These are phyloP conservation scores for Bembecia ichneumoniformis DNA, from an alignment of 2,888 invertebrate genomes.

Conservation along the genomic window DNA sequence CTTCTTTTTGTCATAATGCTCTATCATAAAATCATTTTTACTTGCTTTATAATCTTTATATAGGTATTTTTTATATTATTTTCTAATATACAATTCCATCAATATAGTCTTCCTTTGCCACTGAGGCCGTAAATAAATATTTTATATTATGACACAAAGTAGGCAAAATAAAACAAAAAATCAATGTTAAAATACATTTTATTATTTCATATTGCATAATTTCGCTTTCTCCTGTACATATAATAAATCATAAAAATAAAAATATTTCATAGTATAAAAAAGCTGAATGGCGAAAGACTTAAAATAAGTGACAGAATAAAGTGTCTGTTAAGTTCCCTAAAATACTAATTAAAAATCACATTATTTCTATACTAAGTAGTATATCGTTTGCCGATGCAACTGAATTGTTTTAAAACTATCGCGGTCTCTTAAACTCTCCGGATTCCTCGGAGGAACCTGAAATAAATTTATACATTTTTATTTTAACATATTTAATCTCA, in stretches of 20 bases:
- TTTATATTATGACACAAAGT: too few relatives aligned
- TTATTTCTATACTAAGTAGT: constrained; percentile 1
- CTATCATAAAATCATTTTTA: too few relatives aligned
- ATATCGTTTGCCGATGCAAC: background rate
- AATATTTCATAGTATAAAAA: constrained; percentile 19
- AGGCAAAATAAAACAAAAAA: constrained; percentile 9
- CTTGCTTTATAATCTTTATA: too few relatives aligned
- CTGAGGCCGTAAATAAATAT: too few relatives aligned
- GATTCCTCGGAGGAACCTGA: constrained; percentile 65
- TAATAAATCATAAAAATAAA: background rate
- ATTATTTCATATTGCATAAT: constrained; percentile 11
- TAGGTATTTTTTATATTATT: too few relatives aligned
- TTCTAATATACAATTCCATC: too few relatives aligned
- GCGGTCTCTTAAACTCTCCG: constrained; percentile 59
- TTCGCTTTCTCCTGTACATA: constrained; percentile 3
- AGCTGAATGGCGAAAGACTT: constrained; percentile 1
- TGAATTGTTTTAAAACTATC: constrained; percentile 27
- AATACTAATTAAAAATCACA: constrained; percentile 50
- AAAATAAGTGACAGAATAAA: constrained; percentile 50
- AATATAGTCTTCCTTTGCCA: too few relatives aligned
- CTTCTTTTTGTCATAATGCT: too few relatives aligned
- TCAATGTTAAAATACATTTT: constrained; percentile 19
- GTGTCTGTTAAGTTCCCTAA: constrained; percentile 30
- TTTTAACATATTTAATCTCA: too few relatives aligned
- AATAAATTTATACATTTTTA: constrained; percentile 4